Percentiles rank a stretch among this genome's conserved stretches.
phyloP scores from a whole-genome alignment of 2,113 vertebrate species.

The Bubo blakistoni region DNA sequence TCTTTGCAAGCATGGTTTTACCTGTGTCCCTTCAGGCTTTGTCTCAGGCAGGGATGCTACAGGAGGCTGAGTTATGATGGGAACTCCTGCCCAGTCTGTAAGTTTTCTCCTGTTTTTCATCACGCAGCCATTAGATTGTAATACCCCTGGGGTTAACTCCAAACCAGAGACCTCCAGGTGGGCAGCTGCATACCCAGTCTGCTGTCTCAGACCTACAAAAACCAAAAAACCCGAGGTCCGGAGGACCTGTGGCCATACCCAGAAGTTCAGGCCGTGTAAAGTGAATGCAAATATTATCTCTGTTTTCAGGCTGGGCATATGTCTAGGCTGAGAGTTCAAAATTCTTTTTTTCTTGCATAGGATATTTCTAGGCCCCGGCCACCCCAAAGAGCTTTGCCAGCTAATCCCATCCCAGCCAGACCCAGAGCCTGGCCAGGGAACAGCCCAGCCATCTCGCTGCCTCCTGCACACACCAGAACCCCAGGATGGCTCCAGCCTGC shows the following conservation, averaged over 20 bases:
- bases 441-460: neutral
- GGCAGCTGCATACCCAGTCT: neutral
- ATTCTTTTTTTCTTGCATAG: conserved; percentile 13
- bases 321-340: neutral
- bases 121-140: neutral
- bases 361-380: conserved; percentile 67
- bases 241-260: neutral
- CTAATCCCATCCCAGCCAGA: conserved; percentile 62
- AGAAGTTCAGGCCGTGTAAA: neutral
- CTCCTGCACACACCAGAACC: neutral
- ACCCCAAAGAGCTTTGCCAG: conserved; percentile 76
- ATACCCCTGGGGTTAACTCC: neutral
- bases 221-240: neutral
- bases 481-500: neutral
- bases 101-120: neutral
- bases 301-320: neutral
- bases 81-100: neutral
- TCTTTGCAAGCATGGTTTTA: neutral
- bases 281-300: neutral
- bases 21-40: neutral
- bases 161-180: neutral
- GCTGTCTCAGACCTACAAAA: neutral
- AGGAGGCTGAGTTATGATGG: neutral
- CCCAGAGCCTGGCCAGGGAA: neutral
- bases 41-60: neutral